Evolutionary conservation across 2,113 vertebrate genomes (phyloP).

Genomic region (Cichladusa arquata): DNA sequence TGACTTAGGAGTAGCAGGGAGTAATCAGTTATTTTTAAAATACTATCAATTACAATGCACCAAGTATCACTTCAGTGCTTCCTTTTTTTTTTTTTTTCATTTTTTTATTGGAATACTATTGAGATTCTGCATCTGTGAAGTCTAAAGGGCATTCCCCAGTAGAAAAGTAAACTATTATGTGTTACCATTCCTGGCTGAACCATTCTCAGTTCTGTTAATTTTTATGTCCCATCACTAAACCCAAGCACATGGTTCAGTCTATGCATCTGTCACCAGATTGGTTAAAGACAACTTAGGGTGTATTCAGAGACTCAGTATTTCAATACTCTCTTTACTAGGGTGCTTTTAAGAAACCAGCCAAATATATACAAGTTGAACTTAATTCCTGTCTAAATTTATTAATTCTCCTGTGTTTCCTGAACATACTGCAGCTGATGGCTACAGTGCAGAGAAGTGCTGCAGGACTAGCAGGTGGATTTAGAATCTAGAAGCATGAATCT

Average conservation of each 20-base stretch:
- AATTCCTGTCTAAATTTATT: not conserved
- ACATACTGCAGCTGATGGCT: not conserved
- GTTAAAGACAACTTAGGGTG: not conserved
- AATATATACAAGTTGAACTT: not conserved
- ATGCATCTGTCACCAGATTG: slow-evolving; percentile 4
- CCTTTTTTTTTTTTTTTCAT: no score
- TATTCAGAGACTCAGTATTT: not conserved
- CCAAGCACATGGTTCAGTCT: slow-evolving; percentile 22
- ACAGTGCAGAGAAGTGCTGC: not conserved
- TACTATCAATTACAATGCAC: not conserved
- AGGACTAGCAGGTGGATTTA: not conserved
- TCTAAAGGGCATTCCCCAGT: not conserved
- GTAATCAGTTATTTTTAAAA: not conserved
- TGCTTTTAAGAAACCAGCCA: not conserved
- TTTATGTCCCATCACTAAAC: slow-evolving; percentile 53
- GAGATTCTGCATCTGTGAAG: not conserved
- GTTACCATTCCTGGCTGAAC: not conserved
- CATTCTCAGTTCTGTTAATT: slow-evolving; percentile 33
- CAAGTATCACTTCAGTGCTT: not conserved
- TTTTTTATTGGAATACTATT: not conserved
- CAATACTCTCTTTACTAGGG: not conserved
- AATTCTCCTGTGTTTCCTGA: not conserved
- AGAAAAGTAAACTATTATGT: not conserved
- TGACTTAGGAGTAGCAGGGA: rapidly evolving
- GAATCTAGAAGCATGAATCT: not conserved